Evolutionary conservation across 1,140 invertebrate genomes (phyloP).

Genomic region (Saccostrea cuccullata): DNA sequence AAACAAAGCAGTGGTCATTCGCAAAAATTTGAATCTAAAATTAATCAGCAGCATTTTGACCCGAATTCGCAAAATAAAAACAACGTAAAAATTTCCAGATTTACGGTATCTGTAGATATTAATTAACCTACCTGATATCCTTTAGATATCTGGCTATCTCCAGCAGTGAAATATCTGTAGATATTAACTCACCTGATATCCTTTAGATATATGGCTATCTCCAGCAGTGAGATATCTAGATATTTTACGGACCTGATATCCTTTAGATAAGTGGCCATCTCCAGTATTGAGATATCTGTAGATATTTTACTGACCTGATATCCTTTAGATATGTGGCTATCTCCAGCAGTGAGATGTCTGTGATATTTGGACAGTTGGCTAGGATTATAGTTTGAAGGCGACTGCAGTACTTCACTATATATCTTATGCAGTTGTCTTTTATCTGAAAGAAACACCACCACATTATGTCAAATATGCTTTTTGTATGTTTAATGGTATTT

Average conservation of each 20-base stretch:
- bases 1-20: too few relatives aligned
- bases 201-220: neutral
- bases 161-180: too few relatives aligned
- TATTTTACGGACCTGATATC: constrained; percentile 41
- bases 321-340: constrained; percentile 72
- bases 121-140: neutral
- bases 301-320: constrained; percentile 66
- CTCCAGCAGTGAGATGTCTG: constrained; percentile 70
- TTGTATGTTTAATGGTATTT: too few relatives aligned
- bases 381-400: constrained; percentile 69
- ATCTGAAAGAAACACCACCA: constrained; percentile 62
- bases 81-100: too few relatives aligned
- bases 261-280: neutral
- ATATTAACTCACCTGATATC: neutral
- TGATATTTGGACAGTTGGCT: constrained; percentile 75
- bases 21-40: too few relatives aligned
- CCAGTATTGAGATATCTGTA: too few relatives aligned
- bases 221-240: constrained; percentile 45
- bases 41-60: too few relatives aligned
- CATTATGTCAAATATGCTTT: too few relatives aligned
- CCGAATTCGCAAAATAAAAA: too few relatives aligned
- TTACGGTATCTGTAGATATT: neutral
- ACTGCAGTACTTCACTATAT: constrained; percentile 73
- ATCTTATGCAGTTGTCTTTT: constrained; percentile 72
- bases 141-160: neutral